Evolutionary conservation across 1,140 invertebrate genomes (phyloP).

Genomic region (Odontomachus brunneus): DNA sequence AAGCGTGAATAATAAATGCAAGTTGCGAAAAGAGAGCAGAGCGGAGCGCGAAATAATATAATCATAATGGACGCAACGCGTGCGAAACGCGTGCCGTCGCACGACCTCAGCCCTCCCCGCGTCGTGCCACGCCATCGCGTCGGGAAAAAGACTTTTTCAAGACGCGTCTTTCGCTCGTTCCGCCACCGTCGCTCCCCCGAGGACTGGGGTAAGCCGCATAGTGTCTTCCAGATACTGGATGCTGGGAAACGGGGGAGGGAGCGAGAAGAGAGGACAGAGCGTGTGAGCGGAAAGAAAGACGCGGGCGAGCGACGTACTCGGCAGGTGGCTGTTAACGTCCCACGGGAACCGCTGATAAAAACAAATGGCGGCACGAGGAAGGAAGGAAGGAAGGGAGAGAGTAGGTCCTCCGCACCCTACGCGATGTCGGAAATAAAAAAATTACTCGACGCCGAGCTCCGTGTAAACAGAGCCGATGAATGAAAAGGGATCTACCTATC

Average conservation of each 20-base stretch:
- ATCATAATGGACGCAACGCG: constrained; percentile 79
- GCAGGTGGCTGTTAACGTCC: constrained; percentile 76
- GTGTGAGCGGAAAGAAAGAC: constrained; percentile 28
- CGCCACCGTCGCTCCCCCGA: constrained; percentile 66
- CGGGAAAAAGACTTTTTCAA: constrained; percentile 64
- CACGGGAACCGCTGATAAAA: constrained; percentile 83
- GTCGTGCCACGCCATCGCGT: constrained; percentile 1
- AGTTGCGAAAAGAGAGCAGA: constrained; percentile 43
- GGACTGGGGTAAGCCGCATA: constrained; percentile 72
- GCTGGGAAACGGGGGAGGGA: constrained; percentile 31
- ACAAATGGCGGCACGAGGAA: constrained; percentile 80
- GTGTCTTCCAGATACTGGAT: constrained; percentile 41
- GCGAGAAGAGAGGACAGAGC: constrained; percentile 3
- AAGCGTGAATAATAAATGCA: constrained; percentile 83
- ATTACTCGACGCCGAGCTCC: constrained; percentile 80
- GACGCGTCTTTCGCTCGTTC: constrained; percentile 44
- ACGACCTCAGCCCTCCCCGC: constrained; percentile 19
- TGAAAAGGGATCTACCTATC: constrained; percentile 68
- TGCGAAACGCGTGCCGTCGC: constrained; percentile 76
- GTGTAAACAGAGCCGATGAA: constrained; percentile 83
- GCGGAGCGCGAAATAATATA: constrained; percentile 78
- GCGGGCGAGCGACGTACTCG: constrained; percentile 38
- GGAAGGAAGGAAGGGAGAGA: constrained; percentile 55
- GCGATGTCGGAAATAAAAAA: constrained; percentile 81
- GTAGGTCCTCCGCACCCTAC: constrained; percentile 63